Conservation (phyloP, 2,113 vertebrate species). For the Rhinichthys klamathensis region DNA sequence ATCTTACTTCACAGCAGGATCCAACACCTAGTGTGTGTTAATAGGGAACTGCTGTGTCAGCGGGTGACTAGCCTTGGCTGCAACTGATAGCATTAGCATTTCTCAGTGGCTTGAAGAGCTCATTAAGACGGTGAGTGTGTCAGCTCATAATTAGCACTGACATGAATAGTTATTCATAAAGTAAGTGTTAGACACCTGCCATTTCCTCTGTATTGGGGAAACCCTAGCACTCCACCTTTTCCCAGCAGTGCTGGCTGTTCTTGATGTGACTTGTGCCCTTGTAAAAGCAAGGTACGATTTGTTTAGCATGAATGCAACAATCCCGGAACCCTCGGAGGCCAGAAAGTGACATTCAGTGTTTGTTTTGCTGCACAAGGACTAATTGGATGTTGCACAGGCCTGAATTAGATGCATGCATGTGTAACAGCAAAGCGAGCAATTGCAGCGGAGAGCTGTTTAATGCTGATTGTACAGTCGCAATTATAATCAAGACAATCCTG, state of each 20-base stretch:
- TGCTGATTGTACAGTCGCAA: conserved; percentile 53
- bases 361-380: conserved; percentile 16
- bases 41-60: conserved; percentile 38
- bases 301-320: background rate
- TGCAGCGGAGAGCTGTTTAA: conserved; percentile 46
- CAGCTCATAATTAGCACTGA: conserved; percentile 45
- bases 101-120: conserved; percentile 31
- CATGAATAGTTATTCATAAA: conserved; percentile 40
- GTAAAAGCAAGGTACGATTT: background rate
- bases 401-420: conserved; percentile 30
- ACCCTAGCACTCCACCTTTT: background rate
- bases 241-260: background rate
- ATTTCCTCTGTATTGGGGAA: background rate
- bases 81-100: conserved; percentile 52
- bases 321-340: background rate
- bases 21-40: conserved; percentile 1
- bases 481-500: conserved; percentile 45
- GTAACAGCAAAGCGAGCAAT: conserved; percentile 19
- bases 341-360: conserved; percentile 11
- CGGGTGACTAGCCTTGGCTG: conserved; percentile 16
- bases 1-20: conserved; percentile 9
- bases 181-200: conserved; percentile 42
- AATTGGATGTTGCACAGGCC: conserved; percentile 44
- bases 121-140: conserved; percentile 36
- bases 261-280: background rate